A percentile compares a stretch with the other conserved stretches of the same genome.
phyloP scores from a whole-genome alignment of 1,140 invertebrate genomes.

The Phthorimaea operculella region DNA sequence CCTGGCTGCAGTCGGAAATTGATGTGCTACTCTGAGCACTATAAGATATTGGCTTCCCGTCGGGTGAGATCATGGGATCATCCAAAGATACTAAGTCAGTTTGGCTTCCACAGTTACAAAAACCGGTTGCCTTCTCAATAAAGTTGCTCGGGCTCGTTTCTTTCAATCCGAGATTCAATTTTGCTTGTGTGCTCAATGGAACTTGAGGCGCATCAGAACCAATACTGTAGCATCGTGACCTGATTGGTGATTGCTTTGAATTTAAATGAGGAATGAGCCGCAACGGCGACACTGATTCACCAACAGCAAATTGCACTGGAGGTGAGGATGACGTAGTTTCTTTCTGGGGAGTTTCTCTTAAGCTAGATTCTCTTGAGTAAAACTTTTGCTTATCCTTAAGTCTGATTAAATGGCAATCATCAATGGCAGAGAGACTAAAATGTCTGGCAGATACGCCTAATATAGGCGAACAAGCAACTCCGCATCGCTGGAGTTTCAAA shows the following conservation, averaged over 20 bases:
- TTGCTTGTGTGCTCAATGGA: constrained; percentile 71
- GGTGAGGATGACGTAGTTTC: constrained; percentile 49
- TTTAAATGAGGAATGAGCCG: constrained; percentile 45
- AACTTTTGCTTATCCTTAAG: constrained; percentile 61
- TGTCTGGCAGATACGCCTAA: constrained; percentile 68
- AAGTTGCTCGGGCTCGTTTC: constrained; percentile 53
- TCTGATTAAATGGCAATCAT: constrained; percentile 64
- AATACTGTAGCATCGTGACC: constrained; percentile 71
- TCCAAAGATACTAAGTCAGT: constrained; percentile 74
- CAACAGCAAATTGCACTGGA: constrained; percentile 74
- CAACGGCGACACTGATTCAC: constrained; percentile 71
- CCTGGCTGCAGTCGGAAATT: constrained; percentile 66
- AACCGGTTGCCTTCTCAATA: constrained; percentile 49
- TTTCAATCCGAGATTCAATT: constrained; percentile 71
- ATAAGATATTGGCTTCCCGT: constrained; percentile 58
- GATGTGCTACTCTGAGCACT: constrained; percentile 58
- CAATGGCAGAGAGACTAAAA: constrained; percentile 72
- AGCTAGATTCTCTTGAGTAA: constrained; percentile 58
- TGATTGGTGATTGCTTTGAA: constrained; percentile 32
- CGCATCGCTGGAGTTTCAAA: constrained; percentile 42
- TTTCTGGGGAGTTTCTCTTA: constrained; percentile 45
- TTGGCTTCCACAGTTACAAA: constrained; percentile 79
- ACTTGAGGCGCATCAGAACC: constrained; percentile 69
- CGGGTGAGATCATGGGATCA: constrained; percentile 66
- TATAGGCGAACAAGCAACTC: constrained; percentile 58